Base-by-base conservation (phyloP, 2,888 invertebrate genomes). In the Operophtera brumata region DNA sequence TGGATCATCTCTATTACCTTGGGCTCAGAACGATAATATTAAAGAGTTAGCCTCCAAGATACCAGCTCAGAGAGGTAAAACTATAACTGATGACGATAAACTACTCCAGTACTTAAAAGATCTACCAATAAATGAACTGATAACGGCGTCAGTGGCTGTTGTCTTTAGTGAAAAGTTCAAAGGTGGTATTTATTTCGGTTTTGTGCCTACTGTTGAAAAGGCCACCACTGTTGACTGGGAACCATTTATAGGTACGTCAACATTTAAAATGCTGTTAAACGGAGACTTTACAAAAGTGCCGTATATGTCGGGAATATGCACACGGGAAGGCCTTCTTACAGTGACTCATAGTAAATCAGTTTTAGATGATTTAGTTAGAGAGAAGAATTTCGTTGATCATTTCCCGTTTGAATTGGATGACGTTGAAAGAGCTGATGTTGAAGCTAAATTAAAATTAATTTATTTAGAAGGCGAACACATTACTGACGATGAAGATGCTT, bases 201-300 rank as follows among this genome's bases (percentile, higher is more conserved):
- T 91, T 64, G 90, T 90, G 9, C 80, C 91, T 3, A 88, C 89
- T 40, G 62, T 90, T 41, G 84, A 89, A 60, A 75, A 76, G 6
- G 54, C 82, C n/a, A 77, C n/a, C n/a, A n/a, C n/a, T n/a, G n/a
- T 78, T 25, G 82, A 84, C 32, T 84, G 88, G 73, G 84, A 85
- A 53, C 78, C 84, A 5, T 91, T 92, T 66, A 64, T 92, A 13
- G 69, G 82, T 5, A 78, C 84, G 46, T 75, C 80, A 10, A 80
- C 91, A 0, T 77, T 88, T 36, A 70, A 83, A 43, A 67, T 84
- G 49, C 75, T 91, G 25, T 58, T 61, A 5, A 62, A 68, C 32
- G 91, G 92, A 30, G 71, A 89, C 30, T 90, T 90, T 57, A 72
- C 72, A 12, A 86, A 87, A 69, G 84, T 91, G 0, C 91, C 92